Evolutionary conservation across 2,888 invertebrate genomes (phyloP).

Genomic region (Drosophila hamatofila): DNA sequence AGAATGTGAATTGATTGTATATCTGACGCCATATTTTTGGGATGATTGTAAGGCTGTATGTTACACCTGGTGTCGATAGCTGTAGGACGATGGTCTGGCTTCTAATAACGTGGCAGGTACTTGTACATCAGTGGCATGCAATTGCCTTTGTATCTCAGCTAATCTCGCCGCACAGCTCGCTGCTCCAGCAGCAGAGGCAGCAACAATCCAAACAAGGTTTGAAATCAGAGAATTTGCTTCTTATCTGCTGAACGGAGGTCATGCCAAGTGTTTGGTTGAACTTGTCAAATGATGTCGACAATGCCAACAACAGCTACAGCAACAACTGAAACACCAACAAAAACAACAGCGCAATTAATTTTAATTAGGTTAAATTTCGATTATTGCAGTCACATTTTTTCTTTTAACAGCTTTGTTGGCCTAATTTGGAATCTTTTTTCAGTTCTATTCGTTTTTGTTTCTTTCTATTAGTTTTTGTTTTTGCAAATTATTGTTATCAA

Average conservation of each 20-base stretch:
- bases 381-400: slow-evolving; percentile 17
- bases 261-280: slow-evolving; percentile 27
- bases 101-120: background rate
- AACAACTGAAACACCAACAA: background rate
- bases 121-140: slow-evolving; percentile 10
- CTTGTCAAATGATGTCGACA: slow-evolving; percentile 32
- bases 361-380: slow-evolving; percentile 50
- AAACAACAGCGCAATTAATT: slow-evolving; percentile 42
- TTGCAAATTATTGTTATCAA: slow-evolving; percentile 28
- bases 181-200: background rate
- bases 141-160: slow-evolving; percentile 22
- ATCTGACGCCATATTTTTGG: too few relatives aligned
- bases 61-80: background rate
- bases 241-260: slow-evolving; percentile 37
- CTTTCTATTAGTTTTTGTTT: background rate
- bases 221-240: slow-evolving; percentile 11
- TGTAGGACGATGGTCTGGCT: background rate
- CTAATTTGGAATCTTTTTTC: background rate
- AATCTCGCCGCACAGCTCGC: background rate
- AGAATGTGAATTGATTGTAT: too few relatives aligned
- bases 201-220: background rate
- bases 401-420: slow-evolving; percentile 12
- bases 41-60: background rate
- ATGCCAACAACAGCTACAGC: slow-evolving; percentile 4
- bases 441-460: background rate